phyloP scores from a whole-genome alignment of 1,140 invertebrate genomes.

The Araneus ventricosus region DNA sequence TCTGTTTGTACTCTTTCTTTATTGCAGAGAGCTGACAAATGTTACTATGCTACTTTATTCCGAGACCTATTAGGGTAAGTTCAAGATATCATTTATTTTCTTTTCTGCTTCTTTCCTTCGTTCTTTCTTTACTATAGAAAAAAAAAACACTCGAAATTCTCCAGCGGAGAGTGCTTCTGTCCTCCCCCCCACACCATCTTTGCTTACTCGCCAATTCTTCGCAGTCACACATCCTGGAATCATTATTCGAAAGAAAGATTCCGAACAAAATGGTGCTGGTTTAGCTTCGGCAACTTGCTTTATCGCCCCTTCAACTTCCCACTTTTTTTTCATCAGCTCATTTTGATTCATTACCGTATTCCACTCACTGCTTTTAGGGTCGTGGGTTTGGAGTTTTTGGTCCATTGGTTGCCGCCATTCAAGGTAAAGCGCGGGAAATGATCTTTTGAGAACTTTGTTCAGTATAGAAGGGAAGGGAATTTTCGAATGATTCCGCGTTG shows the following conservation, averaged over 20 bases:
- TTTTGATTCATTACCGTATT: neutral
- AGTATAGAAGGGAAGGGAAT: too few relatives aligned
- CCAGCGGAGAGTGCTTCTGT: too few relatives aligned
- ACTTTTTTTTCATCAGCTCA: neutral
- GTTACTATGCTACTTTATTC: constrained; percentile 28
- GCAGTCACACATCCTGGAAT: neutral
- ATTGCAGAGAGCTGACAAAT: constrained; percentile 44
- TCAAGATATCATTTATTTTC: constrained; percentile 54
- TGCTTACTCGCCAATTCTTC: neutral
- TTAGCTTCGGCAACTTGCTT: neutral
- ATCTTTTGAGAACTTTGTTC: too few relatives aligned
- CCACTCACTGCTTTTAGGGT: neutral
- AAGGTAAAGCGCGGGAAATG: too few relatives aligned
- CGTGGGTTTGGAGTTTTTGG: neutral
- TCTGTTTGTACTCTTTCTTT: constrained; percentile 52
- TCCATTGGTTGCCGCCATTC: too few relatives aligned
- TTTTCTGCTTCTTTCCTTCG: neutral
- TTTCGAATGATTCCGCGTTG: too few relatives aligned
- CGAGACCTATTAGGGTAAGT: constrained; percentile 49
- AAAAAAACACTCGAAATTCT: constrained; percentile 16
- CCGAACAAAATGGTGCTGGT: neutral
- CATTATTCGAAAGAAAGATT: constrained; percentile 5
- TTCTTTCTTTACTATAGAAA: neutral
- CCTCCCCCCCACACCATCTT: neutral
- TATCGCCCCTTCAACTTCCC: neutral